Base-by-base conservation (phyloP, 92 coral and sea anemone species). In the Phenganax subtilis region DNA sequence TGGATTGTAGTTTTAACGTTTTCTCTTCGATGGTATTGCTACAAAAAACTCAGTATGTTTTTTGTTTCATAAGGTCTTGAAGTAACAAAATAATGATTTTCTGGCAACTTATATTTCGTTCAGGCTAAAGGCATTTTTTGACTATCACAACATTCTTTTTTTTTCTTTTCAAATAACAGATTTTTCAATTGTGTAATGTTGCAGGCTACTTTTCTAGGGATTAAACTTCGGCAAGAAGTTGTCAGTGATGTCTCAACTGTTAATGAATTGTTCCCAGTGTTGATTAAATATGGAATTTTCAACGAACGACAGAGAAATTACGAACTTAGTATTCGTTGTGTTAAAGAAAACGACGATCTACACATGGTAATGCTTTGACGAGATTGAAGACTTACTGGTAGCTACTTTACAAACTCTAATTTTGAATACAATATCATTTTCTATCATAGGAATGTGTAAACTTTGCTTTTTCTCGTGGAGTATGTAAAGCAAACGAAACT, bases 371-470 rank as follows among this genome's bases (percentile, higher is more conserved):
- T 1, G 67, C 9, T 3, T 15, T 7, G 67, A 61, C 4, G 17
- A 7, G 25, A 61, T 61, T 12, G 25, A 59, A 59, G 12, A 59
- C 28, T 59, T 59, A 25, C 20, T 59, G 65, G 65, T 59, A n/a
- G n/a, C n/a, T n/a, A 59, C 15, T 54, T 54, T 72, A 27, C 28
- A 8, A 11, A 9, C 5, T 53, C 12, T 1, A 53, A 6, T 0
- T 44, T 44, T 16, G 12, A 12, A 9, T 10, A 0, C 20, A 14
- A 30, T 17, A 0, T 10, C 28, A 15, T 55, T 3, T 58, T 44
- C 58, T 3, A 56, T 62, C 3, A 58, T 10, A 77, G 82, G 82
- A 77, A 31, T 77, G 82, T 37, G 71, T 60, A 77, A 77, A 77
- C 71, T 71, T 64, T 59, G 64, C 72, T 44, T 60, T 10, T 77